These are phyloP conservation scores for Epirrita christyi DNA, from an alignment of 2,888 invertebrate species.

Conservation along the genomic window DNA sequence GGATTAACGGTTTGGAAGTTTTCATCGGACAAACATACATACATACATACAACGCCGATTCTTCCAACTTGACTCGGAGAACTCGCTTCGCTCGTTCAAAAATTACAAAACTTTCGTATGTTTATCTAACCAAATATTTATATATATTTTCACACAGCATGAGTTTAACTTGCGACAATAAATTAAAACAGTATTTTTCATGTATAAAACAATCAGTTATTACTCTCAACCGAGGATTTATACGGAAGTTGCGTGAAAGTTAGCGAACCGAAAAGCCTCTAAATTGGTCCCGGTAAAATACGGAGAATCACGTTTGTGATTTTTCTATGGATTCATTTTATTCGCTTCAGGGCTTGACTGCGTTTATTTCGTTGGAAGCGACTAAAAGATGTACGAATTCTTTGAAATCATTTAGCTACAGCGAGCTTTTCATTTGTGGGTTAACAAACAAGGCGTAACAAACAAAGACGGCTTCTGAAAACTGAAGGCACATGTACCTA, in stretches of 20 bases:
- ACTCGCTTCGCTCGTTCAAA: too few relatives aligned
- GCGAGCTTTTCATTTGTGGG: slow-evolving; percentile 5
- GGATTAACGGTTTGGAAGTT: too few relatives aligned
- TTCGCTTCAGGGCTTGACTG: slow-evolving; percentile 30
- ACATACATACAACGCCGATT: too few relatives aligned
- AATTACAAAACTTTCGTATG: too few relatives aligned
- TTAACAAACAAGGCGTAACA: too few relatives aligned
- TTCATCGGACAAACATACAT: too few relatives aligned
- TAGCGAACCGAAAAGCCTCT: slow-evolving; percentile 27
- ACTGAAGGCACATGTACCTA: too few relatives aligned
- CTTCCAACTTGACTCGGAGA: too few relatives aligned
- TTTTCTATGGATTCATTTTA: slow-evolving; percentile 36
- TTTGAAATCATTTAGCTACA: slow-evolving; percentile 14
- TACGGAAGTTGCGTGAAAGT: slow-evolving; percentile 34
- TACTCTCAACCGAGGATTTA: slow-evolving; percentile 19
- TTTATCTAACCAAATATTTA: too few relatives aligned
- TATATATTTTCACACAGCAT: too few relatives aligned
- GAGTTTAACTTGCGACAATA: not conserved
- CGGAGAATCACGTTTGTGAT: slow-evolving; percentile 20
- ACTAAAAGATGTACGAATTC: slow-evolving; percentile 27
- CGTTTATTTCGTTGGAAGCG: slow-evolving; percentile 29
- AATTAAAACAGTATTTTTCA: slow-evolving; percentile 9
- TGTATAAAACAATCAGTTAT: slow-evolving; percentile 38
- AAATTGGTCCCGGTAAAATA: slow-evolving; percentile 38
- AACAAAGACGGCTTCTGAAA: too few relatives aligned